Evolutionary conservation across 2,113 vertebrate species (phyloP).

Genomic region (Hoplias malabaricus): DNA sequence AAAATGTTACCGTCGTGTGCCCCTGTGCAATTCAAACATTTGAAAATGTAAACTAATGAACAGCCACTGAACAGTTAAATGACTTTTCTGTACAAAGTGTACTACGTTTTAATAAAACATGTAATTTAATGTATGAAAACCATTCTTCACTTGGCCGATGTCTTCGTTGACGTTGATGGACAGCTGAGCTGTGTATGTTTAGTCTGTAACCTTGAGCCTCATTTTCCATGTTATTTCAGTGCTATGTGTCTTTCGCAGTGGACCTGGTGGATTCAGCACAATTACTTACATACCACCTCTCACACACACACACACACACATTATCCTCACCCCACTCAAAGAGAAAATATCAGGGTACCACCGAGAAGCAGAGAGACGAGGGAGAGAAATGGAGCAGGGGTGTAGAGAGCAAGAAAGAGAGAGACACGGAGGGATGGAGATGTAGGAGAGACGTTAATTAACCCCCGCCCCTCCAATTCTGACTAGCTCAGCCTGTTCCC

Average conservation of each 20-base stretch:
- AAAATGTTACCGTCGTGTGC: background rate
- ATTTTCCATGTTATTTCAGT: background rate
- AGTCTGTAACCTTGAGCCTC: background rate
- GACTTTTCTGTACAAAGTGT: too few relatives aligned
- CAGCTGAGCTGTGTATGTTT: conserved; percentile 15
- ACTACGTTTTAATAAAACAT: too few relatives aligned
- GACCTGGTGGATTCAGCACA: conserved; percentile 36
- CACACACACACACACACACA: conserved; percentile 27
- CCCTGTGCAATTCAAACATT: too few relatives aligned
- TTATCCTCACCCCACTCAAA: conserved; percentile 35
- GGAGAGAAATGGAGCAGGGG: background rate
- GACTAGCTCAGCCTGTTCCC: conserved; percentile 60
- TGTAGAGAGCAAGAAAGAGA: background rate
- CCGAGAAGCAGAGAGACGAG: conserved; percentile 12
- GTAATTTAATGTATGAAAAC: too few relatives aligned
- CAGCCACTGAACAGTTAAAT: too few relatives aligned
- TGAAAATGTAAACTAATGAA: too few relatives aligned
- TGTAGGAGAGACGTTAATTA: conserved; percentile 65
- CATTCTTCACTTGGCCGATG: background rate
- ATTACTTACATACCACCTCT: conserved; percentile 34
- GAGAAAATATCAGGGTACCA: conserved; percentile 40
- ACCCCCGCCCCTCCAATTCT: conserved; percentile 59
- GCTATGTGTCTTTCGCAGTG: conserved; percentile 35
- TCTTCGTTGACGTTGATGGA: conserved; percentile 29
- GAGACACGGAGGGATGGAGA: conserved; percentile 2